Evolutionary conservation across 1,140 invertebrate genomes (phyloP).

Genomic region (Tribolium castaneum): DNA sequence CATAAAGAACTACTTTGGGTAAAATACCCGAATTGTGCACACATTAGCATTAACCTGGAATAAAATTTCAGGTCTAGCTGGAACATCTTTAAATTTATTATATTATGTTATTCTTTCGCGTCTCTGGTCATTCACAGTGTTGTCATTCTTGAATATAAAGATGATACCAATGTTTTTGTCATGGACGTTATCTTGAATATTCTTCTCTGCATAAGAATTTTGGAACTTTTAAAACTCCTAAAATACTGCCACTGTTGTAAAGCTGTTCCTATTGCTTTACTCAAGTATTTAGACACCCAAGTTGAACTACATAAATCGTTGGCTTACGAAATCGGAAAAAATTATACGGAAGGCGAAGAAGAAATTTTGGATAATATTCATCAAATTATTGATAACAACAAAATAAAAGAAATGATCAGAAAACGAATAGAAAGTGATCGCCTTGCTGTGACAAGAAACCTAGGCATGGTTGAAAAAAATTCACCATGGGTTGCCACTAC

Average conservation of each 20-base stretch:
- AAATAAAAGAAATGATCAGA: background rate
- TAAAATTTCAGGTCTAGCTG: background rate
- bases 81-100: background rate
- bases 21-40: background rate
- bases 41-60: background rate
- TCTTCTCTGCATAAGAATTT: background rate
- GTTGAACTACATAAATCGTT: background rate
- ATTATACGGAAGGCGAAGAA: background rate
- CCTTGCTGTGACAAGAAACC: conserved; percentile 62
- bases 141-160: background rate
- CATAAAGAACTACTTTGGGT: conserved; percentile 22
- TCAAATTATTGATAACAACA: background rate
- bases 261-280: background rate
- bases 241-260: background rate
- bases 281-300: background rate
- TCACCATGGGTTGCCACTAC: conserved; percentile 65
- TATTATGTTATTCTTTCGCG: background rate
- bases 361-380: background rate
- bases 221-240: background rate
- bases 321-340: background rate
- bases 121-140: background rate
- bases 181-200: background rate
- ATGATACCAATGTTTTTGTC: background rate
- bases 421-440: conserved; percentile 21
- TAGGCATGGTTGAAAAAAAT: conserved; percentile 63